Conservation (phyloP, 2,113 vertebrate genomes). For the Cheilinus undulatus region DNA sequence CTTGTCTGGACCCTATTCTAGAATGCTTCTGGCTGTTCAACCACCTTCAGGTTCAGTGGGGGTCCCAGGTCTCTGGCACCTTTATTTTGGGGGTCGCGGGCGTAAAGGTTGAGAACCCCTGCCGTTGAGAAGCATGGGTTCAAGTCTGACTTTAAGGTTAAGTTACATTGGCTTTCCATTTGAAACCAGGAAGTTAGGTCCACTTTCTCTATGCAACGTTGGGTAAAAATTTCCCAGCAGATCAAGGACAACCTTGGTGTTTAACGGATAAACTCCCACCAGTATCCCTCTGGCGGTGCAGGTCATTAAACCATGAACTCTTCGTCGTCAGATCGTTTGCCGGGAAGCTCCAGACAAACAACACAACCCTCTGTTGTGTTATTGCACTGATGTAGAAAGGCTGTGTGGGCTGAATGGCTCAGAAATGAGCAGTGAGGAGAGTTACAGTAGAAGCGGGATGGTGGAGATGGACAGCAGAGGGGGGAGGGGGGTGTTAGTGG, state of each 20-base stretch:
- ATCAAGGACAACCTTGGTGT: not conserved
- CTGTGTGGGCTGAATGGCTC: not conserved
- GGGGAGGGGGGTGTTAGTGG: constrained; percentile 17
- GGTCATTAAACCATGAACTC: constrained; percentile 5
- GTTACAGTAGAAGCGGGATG: constrained; percentile 22
- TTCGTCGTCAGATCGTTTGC: constrained; percentile 1
- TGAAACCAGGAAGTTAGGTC: no score
- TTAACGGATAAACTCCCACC: not conserved
- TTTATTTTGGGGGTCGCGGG: no score
- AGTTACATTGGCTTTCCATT: no score
- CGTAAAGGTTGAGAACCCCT: no score
- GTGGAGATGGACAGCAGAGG: constrained; percentile 40
- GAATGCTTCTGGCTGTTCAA: no score
- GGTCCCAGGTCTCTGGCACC: no score
- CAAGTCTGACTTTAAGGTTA: no score
- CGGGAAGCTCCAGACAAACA: constrained; percentile 11
- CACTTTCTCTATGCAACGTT: no score
- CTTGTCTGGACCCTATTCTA: no score
- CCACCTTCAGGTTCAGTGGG: no score
- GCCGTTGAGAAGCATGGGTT: no score
- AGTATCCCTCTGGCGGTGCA: constrained; percentile 9
- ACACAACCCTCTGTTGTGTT: not conserved
- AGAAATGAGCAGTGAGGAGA: constrained; percentile 13
- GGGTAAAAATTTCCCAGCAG: no score
- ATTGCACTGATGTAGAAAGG: not conserved